A percentile compares a stretch with the other conserved stretches of the same genome.
Evolutionary conservation across 2,888 invertebrate genomes (phyloP).

Genomic region (Rhagonycha lutea): DNA sequence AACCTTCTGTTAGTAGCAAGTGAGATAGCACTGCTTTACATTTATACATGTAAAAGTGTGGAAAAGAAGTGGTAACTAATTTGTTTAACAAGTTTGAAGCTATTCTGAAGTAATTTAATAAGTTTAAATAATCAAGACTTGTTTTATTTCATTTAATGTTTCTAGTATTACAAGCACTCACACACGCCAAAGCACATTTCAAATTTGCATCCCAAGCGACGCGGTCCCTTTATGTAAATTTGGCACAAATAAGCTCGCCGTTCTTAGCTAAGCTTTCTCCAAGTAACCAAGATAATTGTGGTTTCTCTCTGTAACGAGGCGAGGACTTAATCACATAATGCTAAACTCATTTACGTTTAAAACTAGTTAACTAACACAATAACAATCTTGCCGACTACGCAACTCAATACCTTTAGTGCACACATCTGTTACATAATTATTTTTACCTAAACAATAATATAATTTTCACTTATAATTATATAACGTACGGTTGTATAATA

Average conservation of each 20-base stretch:
- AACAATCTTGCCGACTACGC: constrained; percentile 22
- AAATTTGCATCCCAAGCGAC: constrained; percentile 29
- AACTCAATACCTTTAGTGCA: constrained; percentile 19
- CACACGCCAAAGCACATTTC: constrained; percentile 20
- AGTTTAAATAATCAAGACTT: constrained; percentile 2
- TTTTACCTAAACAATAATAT: background rate
- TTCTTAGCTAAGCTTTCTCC: constrained; percentile 29
- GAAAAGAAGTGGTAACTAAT: background rate
- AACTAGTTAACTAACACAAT: constrained; percentile 29
- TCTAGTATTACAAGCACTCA: constrained; percentile 18
- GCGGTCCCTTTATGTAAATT: constrained; percentile 30
- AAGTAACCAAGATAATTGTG: constrained; percentile 30
- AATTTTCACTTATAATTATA: background rate
- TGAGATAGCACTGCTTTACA: background rate
- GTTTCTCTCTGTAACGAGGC: constrained; percentile 30
- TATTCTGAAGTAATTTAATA: constrained; percentile 7
- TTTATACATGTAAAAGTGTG: background rate
- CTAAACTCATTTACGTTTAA: constrained; percentile 30
- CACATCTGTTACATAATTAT: constrained; percentile 3
- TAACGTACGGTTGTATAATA: background rate
- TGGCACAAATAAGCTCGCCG: constrained; percentile 25
- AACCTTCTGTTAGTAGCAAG: too few species aligned
- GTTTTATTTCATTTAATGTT: constrained; percentile 8
- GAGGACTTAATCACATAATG: constrained; percentile 30
- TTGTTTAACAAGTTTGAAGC: background rate